Evolutionary conservation across 2,797 vertebrate genomes (phyloP).

Genomic region (Neomorphus geoffroyi): DNA sequence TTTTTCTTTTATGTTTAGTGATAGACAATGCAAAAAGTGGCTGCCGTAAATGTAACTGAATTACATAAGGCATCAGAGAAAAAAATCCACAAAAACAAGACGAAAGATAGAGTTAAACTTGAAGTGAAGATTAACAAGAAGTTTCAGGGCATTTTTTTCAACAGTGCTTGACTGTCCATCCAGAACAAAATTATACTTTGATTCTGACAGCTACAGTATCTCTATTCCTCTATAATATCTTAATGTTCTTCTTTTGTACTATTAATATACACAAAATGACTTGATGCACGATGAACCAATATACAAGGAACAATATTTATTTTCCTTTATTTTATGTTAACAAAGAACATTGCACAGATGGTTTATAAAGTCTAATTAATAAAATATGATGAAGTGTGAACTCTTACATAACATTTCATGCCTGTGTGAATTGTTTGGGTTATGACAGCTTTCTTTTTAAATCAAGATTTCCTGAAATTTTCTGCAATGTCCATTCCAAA

Average conservation of each 20-base stretch:
- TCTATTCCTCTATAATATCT: background rate
- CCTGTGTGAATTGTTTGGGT: background rate
- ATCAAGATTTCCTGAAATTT: background rate
- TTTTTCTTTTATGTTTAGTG: background rate
- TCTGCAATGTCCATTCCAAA: background rate
- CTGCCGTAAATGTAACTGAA: background rate
- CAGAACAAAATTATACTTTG: background rate
- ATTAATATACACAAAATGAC: background rate
- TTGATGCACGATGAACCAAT: background rate
- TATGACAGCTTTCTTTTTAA: background rate
- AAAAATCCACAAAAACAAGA: background rate
- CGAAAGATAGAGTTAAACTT: background rate
- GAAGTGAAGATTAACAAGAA: background rate
- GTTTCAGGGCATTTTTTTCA: background rate
- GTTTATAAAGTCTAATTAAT: slow-evolving; percentile 31
- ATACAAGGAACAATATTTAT: background rate
- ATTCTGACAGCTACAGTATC: background rate
- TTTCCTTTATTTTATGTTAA: background rate
- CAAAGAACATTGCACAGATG: slow-evolving; percentile 20
- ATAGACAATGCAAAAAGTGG: background rate
- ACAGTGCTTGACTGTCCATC: background rate
- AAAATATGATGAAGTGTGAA: background rate
- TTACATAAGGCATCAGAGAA: background rate
- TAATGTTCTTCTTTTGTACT: background rate
- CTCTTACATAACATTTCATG: background rate